Conservation (phyloP, 2,113 vertebrate genomes). For the Notiomystis cincta region DNA sequence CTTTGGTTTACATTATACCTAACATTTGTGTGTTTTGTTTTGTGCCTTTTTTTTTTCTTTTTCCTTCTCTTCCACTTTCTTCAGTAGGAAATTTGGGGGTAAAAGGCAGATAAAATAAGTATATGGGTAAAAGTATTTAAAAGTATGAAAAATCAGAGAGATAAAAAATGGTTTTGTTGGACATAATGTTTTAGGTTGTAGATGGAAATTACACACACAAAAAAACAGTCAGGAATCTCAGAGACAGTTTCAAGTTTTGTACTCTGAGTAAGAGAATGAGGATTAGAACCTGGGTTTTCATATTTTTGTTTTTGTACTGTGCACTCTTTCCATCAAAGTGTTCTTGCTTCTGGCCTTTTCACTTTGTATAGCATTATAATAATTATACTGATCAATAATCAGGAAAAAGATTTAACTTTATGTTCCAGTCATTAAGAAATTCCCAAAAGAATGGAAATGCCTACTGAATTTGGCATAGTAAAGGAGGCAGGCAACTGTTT, state of each 20-base stretch:
- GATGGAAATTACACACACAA: background rate
- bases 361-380: background rate
- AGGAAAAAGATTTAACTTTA: background rate
- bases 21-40: rapidly evolving
- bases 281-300: background rate
- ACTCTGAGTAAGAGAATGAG: background rate
- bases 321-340: background rate
- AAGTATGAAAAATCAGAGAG: background rate
- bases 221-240: background rate
- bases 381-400: background rate
- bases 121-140: background rate
- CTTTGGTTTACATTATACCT: background rate
- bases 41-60: background rate
- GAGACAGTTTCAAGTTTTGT: background rate
- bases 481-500: background rate
- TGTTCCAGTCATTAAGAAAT: background rate
- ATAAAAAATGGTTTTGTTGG: background rate
- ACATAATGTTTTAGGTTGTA: background rate
- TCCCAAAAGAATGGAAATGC: background rate
- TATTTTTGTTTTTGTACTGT: background rate
- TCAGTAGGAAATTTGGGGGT: rapidly evolving
- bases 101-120: background rate
- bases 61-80: background rate
- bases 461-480: rapidly evolving
- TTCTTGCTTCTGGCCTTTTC: background rate